Base-by-base conservation (phyloP, 2,888 invertebrate genomes). In the Phortica magna region DNA sequence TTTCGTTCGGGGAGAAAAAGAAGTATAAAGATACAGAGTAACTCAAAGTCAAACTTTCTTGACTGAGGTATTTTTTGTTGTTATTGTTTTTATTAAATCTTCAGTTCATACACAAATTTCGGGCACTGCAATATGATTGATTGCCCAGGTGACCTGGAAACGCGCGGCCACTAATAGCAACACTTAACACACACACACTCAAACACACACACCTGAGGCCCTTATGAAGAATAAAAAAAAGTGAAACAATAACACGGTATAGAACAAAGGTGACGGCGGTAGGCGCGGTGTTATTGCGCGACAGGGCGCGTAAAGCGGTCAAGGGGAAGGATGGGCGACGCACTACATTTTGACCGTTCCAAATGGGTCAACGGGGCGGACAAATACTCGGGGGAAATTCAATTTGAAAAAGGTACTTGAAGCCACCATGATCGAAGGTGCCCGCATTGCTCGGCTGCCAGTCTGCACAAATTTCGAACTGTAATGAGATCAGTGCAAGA, bases 141-240 rank as follows among this genome's bases (percentile, higher is more conserved):
- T 89, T 89, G 88, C 84, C 83, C 81, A 82, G 87, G 83, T 89
- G 89, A 90, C 90, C 89, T 88, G 84, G 77, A 89, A 90, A 89
- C 22, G 70, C 81, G 84, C 77, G 80, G 78, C 82, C 77, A 84
- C 89, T 89, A 86, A 86, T 89, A 89, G 85, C 88, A 88, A 89
- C 85, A 88, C 61, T 61, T 61, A 61, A 61, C 61, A 9, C 14
- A 19, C 14, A 5, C 14, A 48, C 14, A 67, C 17, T 41, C 17
- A 61, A 7, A 61, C 19, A 61, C 9, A 61, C 17, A 61, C 61
- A 19, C 17, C 17, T 61, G 19, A 48, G 10, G 14, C 48, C 9
- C 48, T 48, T 9, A 61, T n/a, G 10, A 65, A 41, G 17, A 39
- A n/a, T n/a, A n/a, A 65, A 65, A 65, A 39, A 14, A 65, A 65